Conservation (phyloP, 2,113 vertebrate genomes). For the Stomatorhinus ivindoensis region DNA sequence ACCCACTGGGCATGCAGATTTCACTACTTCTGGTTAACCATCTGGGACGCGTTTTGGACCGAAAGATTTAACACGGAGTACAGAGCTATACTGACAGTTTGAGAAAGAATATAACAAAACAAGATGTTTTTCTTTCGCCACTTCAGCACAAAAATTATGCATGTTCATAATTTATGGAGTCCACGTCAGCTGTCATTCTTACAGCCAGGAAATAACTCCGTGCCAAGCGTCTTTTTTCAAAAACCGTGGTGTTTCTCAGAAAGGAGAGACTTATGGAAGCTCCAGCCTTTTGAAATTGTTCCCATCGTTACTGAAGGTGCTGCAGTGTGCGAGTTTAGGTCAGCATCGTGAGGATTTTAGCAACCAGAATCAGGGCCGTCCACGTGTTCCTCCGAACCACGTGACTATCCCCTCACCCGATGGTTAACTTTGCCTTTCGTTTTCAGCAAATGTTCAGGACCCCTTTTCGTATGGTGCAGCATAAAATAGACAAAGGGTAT, state of each 20-base stretch:
- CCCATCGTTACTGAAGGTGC: not conserved
- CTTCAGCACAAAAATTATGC: constrained; percentile 82
- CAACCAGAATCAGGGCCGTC: not conserved
- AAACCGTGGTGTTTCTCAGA: not conserved
- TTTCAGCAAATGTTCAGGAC: constrained; percentile 61
- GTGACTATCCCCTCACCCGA: constrained; percentile 10
- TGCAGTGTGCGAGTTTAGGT: not conserved
- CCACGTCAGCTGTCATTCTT: constrained; percentile 69
- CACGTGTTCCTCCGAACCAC: not conserved
- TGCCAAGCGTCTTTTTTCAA: constrained; percentile 49
- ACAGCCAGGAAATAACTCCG: constrained; percentile 62
- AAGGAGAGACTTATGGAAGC: not conserved
- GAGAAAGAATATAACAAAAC: constrained; percentile 72
- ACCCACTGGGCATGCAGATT: constrained; percentile 86
- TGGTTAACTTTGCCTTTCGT: constrained; percentile 55
- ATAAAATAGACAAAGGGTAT: constrained; percentile 46
- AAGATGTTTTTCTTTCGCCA: constrained; percentile 64
- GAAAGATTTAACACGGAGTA: constrained; percentile 78
- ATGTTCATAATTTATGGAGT: constrained; percentile 71
- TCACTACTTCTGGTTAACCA: constrained; percentile 74
- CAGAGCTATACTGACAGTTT: constrained; percentile 75
- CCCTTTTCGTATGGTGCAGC: constrained; percentile 49
- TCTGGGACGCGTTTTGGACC: constrained; percentile 74
- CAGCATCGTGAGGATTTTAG: not conserved
- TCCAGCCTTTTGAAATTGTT: not conserved